phyloP scores from a whole-genome alignment of 2,113 vertebrate genomes.

The Pygoscelis antarcticus region DNA sequence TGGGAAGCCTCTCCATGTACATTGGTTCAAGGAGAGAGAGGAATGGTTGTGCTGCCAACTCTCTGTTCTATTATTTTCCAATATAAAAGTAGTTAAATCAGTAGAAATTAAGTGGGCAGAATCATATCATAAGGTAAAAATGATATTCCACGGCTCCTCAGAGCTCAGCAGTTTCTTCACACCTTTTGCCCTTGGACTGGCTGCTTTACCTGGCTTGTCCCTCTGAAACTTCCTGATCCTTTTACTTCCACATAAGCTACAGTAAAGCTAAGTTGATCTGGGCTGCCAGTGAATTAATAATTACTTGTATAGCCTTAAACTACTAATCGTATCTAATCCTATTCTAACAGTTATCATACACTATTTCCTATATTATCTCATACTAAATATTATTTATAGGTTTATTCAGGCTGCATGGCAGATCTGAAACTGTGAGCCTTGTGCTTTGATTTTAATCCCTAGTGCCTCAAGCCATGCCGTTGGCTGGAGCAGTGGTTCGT shows the following conservation, averaged over 20 bases:
- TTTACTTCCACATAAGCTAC: background rate
- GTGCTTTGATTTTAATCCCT: background rate
- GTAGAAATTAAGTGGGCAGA: background rate
- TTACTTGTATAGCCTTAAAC: background rate
- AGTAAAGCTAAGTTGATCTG: background rate
- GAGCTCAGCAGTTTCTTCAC: background rate
- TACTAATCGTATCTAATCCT: background rate
- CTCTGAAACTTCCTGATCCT: background rate
- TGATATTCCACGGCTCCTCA: background rate
- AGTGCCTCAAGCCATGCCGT: too few relatives aligned
- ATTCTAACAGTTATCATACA: background rate
- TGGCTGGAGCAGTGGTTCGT: background rate
- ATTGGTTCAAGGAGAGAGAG: background rate
- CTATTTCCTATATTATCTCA: background rate
- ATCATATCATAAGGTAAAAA: background rate
- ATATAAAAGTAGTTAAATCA: background rate
- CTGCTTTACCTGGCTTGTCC: background rate
- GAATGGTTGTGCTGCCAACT: background rate
- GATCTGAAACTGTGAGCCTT: background rate
- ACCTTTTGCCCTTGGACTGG: background rate
- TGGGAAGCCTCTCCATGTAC: background rate
- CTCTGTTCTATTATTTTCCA: background rate
- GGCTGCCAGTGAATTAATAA: background rate
- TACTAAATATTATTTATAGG: background rate
- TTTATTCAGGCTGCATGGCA: background rate